Percentiles rank a stretch among this genome's conserved stretches.
Evolutionary conservation across 2,113 vertebrate genomes (phyloP).

Genomic region (Myxocyprinus asiaticus): DNA sequence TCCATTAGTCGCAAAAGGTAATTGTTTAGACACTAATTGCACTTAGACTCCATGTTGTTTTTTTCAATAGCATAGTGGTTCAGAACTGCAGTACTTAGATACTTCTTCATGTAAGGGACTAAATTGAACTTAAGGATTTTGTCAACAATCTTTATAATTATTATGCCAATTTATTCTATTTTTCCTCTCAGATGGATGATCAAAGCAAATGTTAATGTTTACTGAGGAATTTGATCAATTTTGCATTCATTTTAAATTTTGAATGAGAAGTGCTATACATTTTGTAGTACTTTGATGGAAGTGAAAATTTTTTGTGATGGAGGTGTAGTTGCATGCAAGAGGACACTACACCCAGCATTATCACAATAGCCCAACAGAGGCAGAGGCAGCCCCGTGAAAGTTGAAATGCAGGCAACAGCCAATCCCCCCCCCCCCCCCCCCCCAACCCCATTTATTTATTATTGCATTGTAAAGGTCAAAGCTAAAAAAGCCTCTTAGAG

Average conservation of each 20-base stretch:
- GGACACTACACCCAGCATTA: constrained; percentile 65
- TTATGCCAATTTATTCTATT: not conserved
- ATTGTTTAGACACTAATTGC: constrained; percentile 76
- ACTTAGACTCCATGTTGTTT: constrained; percentile 35
- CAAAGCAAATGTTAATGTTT: constrained; percentile 83
- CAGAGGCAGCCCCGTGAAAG: constrained; percentile 60
- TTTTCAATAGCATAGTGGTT: not conserved
- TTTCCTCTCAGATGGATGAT: constrained; percentile 78
- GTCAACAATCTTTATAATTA: constrained; percentile 6
- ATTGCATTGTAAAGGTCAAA: constrained; percentile 79
- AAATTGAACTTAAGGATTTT: constrained; percentile 19
- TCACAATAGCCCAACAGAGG: constrained; percentile 50
- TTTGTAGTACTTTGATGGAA: constrained; percentile 79
- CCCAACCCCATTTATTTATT: constrained; percentile 77
- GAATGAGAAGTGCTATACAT: constrained; percentile 69
- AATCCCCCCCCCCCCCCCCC: constrained; percentile 55
- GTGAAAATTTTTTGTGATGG: constrained; percentile 76
- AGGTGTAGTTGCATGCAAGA: constrained; percentile 73
- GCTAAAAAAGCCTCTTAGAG: constrained; percentile 73
- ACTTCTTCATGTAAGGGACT: constrained; percentile 10
- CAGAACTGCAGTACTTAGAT: not conserved
- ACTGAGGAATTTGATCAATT: constrained; percentile 85
- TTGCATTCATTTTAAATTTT: constrained; percentile 83
- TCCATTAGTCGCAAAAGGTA: no score
- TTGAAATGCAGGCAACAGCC: constrained; percentile 62